A percentile compares a stretch with the other conserved stretches of the same genome.
Conservation (phyloP, 2,888 invertebrate genomes). For the Tetropium fuscum region DNA sequence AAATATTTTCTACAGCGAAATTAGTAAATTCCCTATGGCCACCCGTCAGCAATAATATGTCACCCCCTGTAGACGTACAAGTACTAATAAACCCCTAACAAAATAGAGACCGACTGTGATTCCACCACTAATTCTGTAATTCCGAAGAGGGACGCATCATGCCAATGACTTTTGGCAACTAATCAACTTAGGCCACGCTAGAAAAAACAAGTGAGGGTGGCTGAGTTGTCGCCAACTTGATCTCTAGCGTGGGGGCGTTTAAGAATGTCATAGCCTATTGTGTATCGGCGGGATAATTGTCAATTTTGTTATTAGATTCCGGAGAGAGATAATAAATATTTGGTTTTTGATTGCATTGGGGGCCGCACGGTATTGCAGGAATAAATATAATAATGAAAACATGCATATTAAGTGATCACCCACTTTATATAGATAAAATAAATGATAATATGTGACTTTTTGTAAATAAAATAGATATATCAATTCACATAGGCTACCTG, state of each 20-base stretch:
- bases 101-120: conserved; percentile 47
- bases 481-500: too few species aligned
- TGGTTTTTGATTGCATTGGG: conserved; percentile 36
- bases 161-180: conserved; percentile 46
- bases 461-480: too few species aligned
- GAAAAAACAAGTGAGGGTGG: conserved; percentile 45
- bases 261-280: conserved; percentile 15
- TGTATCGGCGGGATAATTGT: conserved; percentile 45
- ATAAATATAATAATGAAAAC: conserved; percentile 10
- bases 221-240: conserved; percentile 26
- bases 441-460: too few species aligned
- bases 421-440: too few species aligned
- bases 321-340: conserved; percentile 35
- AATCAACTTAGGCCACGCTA: conserved; percentile 46
- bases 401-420: conserved; percentile 7
- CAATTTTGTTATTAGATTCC: conserved; percentile 46
- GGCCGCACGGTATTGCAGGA: conserved; percentile 1
- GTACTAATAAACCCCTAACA: conserved; percentile 43
- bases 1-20: conserved; percentile 1
- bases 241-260: conserved; percentile 26
- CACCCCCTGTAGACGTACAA: conserved; percentile 33
- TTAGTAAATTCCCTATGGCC: conserved; percentile 7
- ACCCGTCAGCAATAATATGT: conserved; percentile 32
- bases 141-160: conserved; percentile 41
- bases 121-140: conserved; percentile 51